Evolutionary conservation across 2,888 invertebrate genomes (phyloP).

Genomic region (Eugnorisma glareosa): DNA sequence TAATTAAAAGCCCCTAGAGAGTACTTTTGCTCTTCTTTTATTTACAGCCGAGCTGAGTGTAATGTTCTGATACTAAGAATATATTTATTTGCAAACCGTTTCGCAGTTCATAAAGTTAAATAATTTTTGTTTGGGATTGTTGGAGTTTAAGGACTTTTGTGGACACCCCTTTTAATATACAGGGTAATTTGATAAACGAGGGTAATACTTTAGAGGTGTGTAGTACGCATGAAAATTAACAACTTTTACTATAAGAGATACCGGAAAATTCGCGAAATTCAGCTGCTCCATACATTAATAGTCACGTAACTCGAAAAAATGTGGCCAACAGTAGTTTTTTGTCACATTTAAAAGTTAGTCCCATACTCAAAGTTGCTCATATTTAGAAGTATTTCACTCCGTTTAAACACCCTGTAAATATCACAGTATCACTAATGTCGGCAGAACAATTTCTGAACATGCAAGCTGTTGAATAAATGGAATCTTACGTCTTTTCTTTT

Average conservation of each 20-base stretch:
- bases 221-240: neutral
- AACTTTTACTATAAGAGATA: neutral
- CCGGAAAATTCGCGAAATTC: neutral
- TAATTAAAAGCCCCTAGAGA: slow-evolving; percentile 19
- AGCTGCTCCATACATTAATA: neutral
- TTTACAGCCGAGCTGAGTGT: slow-evolving; percentile 10
- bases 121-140: neutral
- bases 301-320: neutral
- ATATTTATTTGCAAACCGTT: neutral
- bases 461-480: neutral
- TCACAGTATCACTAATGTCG: neutral
- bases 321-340: too few relatives aligned
- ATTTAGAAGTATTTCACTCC: neutral
- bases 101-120: neutral
- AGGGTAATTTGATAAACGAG: neutral
- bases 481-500: neutral
- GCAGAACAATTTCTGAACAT: neutral
- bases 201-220: neutral
- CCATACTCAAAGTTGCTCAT: neutral
- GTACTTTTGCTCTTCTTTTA: slow-evolving; percentile 13
- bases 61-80: slow-evolving; percentile 13
- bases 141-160: neutral
- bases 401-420: neutral
- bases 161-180: neutral
- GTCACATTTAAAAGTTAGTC: neutral